Evolutionary conservation across 1,140 invertebrate species (phyloP).

Genomic region (Papilio glaucus): DNA sequence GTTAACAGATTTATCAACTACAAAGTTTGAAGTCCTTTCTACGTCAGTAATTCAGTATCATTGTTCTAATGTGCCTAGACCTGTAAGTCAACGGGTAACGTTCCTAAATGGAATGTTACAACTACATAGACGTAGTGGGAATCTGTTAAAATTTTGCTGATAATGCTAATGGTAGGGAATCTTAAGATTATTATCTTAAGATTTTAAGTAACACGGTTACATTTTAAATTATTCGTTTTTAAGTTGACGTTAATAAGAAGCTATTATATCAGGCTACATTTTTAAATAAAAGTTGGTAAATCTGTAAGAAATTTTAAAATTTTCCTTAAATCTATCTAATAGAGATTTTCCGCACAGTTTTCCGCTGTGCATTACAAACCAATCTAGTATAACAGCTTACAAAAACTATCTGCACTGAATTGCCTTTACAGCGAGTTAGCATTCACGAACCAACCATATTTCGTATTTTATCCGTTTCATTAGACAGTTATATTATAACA

Average conservation of each 20-base stretch:
- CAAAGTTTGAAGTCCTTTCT: constrained; percentile 36
- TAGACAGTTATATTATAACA: constrained; percentile 50
- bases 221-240: too few species aligned
- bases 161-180: neutral
- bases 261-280: neutral
- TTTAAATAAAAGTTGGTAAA: neutral
- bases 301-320: neutral
- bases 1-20: neutral
- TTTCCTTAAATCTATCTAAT: neutral
- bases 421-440: constrained; percentile 26
- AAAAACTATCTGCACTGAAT: constrained; percentile 26
- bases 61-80: neutral
- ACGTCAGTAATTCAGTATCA: constrained; percentile 1
- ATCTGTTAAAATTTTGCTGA: neutral
- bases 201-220: too few species aligned
- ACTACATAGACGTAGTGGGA: too few species aligned
- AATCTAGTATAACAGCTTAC: neutral
- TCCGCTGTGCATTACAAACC: neutral
- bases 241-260: neutral
- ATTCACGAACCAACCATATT: constrained; percentile 26
- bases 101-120: neutral
- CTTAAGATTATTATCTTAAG: neutral
- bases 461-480: constrained; percentile 48
- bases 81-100: constrained; percentile 10
- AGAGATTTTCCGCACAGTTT: neutral